These are phyloP conservation scores for Xylota segnis DNA, from an alignment of 2,888 invertebrate species.

Conservation along the genomic window DNA sequence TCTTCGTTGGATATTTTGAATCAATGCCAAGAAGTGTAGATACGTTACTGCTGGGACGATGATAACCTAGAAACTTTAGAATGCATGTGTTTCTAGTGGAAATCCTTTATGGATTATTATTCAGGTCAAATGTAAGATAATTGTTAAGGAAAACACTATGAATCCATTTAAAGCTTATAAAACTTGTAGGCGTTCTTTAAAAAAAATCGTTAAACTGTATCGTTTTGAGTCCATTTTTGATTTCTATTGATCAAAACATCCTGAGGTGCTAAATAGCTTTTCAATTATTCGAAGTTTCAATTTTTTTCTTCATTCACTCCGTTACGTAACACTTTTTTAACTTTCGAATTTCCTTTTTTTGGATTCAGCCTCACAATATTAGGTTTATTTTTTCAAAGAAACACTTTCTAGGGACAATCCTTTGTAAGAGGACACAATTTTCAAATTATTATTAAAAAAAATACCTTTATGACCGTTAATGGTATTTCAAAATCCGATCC, in stretches of 20 bases:
- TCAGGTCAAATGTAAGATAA: neutral
- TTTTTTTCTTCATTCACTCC: conserved; percentile 27
- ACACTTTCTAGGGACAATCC: conserved; percentile 6
- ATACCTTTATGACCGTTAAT: conserved; percentile 86
- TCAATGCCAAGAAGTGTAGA: conserved; percentile 52
- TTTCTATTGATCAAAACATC: too few species aligned
- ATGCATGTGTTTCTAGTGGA: neutral
- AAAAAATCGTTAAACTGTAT: neutral
- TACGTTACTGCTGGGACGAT: neutral
- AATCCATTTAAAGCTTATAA: too few species aligned
- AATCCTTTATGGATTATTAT: neutral
- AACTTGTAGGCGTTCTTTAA: neutral
- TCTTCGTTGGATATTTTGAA: conserved; percentile 39
- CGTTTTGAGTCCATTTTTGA: neutral
- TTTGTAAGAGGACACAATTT: neutral
- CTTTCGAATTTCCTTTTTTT: neutral
- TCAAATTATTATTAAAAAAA: neutral
- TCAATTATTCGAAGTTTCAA: conserved; percentile 1
- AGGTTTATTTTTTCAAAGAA: neutral
- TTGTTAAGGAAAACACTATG: neutral
- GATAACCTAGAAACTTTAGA: conserved; percentile 13
- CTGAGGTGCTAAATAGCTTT: neutral
- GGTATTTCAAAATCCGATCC: conserved; percentile 91
- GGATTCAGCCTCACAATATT: neutral
- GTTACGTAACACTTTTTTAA: conserved; percentile 53